phyloP scores from a whole-genome alignment of 2,797 vertebrate species.

The Pempheris klunzingeri region DNA sequence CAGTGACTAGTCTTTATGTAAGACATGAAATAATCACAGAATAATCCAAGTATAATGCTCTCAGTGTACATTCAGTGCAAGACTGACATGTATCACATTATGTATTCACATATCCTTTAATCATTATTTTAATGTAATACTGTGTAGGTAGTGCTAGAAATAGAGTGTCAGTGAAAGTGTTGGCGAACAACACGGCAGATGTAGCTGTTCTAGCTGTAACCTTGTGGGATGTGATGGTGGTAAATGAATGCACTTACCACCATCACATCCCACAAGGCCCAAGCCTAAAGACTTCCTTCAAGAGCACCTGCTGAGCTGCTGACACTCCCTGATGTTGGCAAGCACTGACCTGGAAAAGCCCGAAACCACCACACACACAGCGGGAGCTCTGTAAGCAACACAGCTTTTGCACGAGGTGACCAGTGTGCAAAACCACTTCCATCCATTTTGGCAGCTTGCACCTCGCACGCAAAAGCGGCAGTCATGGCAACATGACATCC shows the following conservation, averaged over 20 bases:
- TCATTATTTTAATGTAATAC: background rate
- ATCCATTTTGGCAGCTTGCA: constrained; percentile 47
- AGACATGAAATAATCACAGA: background rate
- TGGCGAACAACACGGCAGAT: constrained; percentile 15
- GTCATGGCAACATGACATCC: constrained; percentile 11
- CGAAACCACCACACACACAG: constrained; percentile 41
- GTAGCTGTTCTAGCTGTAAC: constrained; percentile 29
- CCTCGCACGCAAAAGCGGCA: constrained; percentile 16
- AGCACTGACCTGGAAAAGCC: constrained; percentile 75
- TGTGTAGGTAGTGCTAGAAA: background rate
- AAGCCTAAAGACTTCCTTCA: constrained; percentile 51
- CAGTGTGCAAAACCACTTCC: constrained; percentile 29
- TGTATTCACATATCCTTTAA: background rate
- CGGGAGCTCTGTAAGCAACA: constrained; percentile 40
- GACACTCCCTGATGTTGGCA: constrained; percentile 57
- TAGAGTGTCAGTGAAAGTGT: background rate
- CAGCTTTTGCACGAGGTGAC: constrained; percentile 44
- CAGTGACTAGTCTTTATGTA: background rate
- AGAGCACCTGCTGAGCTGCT: constrained; percentile 61
- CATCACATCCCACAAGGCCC: too few species aligned
- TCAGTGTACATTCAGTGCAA: background rate
- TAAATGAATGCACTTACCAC: constrained; percentile 61
- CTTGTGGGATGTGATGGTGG: constrained; percentile 43
- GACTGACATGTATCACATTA: too few species aligned
- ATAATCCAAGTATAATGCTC: background rate